A percentile compares a stretch with the other conserved stretches of the same genome.
These are phyloP conservation scores for Clusia tigrina DNA, from an alignment of 2,888 invertebrate species.

Conservation along the genomic window DNA sequence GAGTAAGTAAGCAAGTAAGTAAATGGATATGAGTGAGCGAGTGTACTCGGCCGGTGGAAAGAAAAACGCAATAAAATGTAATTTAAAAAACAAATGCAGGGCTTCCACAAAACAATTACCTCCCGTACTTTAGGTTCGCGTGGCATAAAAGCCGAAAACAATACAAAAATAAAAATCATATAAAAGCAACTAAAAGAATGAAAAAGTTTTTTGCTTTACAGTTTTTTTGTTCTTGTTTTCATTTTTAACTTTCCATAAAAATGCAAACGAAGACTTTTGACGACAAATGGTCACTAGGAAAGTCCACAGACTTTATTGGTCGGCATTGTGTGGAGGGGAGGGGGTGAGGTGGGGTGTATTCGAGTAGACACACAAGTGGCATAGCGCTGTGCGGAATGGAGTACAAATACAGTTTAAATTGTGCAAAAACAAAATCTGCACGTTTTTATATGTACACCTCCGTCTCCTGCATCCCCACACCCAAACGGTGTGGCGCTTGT, in stretches of 20 bases:
- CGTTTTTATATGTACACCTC: too few species aligned
- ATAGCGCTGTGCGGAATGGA: too few species aligned
- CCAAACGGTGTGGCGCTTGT: not conserved
- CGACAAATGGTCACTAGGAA: slow-evolving; percentile 39
- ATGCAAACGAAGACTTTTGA: slow-evolving; percentile 51
- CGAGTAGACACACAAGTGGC: too few species aligned
- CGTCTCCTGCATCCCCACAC: too few species aligned
- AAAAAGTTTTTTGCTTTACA: too few species aligned
- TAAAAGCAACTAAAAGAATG: slow-evolving; percentile 44
- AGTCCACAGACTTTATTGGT: not conserved
- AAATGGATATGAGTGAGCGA: too few species aligned
- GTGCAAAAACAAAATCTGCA: too few species aligned
- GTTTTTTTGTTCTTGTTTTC: too few species aligned
- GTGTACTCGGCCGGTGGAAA: too few species aligned
- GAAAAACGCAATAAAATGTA: slow-evolving; percentile 27
- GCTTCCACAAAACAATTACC: slow-evolving; percentile 21
- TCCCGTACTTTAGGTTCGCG: not conserved
- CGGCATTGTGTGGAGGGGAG: not conserved
- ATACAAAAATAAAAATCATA: slow-evolving; percentile 28
- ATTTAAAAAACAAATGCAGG: slow-evolving; percentile 26
- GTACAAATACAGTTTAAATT: too few species aligned
- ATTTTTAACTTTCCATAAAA: slow-evolving; percentile 56
- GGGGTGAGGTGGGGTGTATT: not conserved
- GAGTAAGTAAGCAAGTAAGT: too few species aligned
- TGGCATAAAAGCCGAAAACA: slow-evolving; percentile 30